Base-by-base conservation (phyloP, 2,797 vertebrate species). In the Vultur gryphus region DNA sequence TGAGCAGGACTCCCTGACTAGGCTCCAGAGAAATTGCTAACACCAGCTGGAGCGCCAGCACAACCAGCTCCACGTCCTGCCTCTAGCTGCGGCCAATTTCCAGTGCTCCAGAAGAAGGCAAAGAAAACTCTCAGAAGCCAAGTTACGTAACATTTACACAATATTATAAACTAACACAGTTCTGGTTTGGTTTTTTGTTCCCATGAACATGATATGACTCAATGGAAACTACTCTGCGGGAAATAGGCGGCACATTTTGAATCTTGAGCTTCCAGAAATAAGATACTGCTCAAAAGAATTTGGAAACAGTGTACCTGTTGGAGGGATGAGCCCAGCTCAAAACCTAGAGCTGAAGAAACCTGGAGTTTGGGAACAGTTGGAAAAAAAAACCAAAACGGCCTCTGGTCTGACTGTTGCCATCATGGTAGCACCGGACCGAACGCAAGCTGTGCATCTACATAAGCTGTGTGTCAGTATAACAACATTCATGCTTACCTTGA, bases 71-170 rank as follows among this genome's bases (percentile, higher is more conserved):
- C 2, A 33, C 5, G 4, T 78, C 78, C 91, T 78, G 91, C 78
- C 21, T 31, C 92, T 43, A 73, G 72, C 76, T 24, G 82, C 58
- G 89, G 96, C 89, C 54, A 4, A 54, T 10, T 87, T 96, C 87
- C 95, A 96, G 89, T 0, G 9, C 94, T 92, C 83, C 94, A 95
- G 71, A 88, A 93, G 54, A 91, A 80, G 65, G 95, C 94, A 96
- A 96, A 92, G 91, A 81, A 96, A 96, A 91, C 91, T 94, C 84
- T 81, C 72, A 65, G 96, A 75, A 96, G 91, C 89, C 94, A 92
- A 92, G 79, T 96, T 97, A 92, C 17, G 54, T 97, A 96, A 93
- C 94, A 89, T 95, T 97, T 94, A 92, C 79, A 92, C 87, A 95
- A 57, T 10, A 46, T 91, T 94, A 92, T 96, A 93, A 96, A 93